A percentile compares a stretch with the other conserved stretches of the same genome.
Conservation (phyloP, 2,888 invertebrate genomes). For the Caenorhabditis uteleia region DNA sequence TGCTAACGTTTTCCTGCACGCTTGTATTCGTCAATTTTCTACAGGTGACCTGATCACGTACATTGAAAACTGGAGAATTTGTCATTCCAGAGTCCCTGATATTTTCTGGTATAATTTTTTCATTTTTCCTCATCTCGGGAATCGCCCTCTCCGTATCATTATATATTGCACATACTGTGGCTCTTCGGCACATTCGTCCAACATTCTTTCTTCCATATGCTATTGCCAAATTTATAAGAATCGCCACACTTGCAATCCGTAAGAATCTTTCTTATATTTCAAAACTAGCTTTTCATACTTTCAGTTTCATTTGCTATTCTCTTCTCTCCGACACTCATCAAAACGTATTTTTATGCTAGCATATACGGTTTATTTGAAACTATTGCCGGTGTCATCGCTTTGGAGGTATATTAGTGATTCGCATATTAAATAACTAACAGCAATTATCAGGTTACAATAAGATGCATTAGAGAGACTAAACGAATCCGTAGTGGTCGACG, state of each 20-base stretch:
- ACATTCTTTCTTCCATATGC: constrained; percentile 44
- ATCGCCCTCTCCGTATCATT: constrained; percentile 34
- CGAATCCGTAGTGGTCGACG: constrained; percentile 29
- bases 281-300: constrained; percentile 2
- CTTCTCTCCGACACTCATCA: constrained; percentile 46
- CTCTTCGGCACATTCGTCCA: constrained; percentile 25
- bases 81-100: constrained; percentile 36
- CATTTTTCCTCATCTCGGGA: constrained; percentile 42
- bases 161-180: constrained; percentile 37
- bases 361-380: constrained; percentile 49
- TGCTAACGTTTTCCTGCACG: constrained; percentile 48
- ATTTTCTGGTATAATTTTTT: constrained; percentile 36
- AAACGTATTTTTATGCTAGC: constrained; percentile 48
- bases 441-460: constrained; percentile 28
- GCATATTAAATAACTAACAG: neutral
- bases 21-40: constrained; percentile 38
- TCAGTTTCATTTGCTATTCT: constrained; percentile 47
- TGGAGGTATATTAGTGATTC: constrained; percentile 35
- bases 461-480: constrained; percentile 31
- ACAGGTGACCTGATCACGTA: too few relatives aligned
- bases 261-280: neutral
- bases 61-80: neutral
- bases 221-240: constrained; percentile 23
- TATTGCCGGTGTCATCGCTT: constrained; percentile 41
- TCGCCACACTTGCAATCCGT: constrained; percentile 22